Evolutionary conservation across 2,797 vertebrate genomes (phyloP), one percentile per base, ranked within the genome.

Genomic region (Arctocebus calabarensis): DNA sequence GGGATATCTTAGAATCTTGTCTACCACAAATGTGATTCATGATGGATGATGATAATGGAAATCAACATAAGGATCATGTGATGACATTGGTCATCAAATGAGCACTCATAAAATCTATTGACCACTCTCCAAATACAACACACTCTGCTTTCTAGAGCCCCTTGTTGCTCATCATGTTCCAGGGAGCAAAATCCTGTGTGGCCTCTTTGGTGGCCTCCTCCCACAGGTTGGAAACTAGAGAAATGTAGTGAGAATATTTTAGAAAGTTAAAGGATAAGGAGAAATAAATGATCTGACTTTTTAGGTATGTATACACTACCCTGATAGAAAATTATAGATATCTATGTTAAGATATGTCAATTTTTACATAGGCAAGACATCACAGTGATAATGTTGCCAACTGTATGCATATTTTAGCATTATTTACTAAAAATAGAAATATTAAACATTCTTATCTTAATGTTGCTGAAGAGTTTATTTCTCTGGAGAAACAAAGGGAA

Each of bases 381-480:
- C 19, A 1, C 59, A 73, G 7, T 62, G 48, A 73, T 73, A 79
- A 71, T 20, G 61, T 19, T 13, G 57, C 77, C 37, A 73, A 34
- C 6, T 79, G 34, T 52, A 83, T 74, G 73, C 6, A 55, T 74
- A 87, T 61, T 82, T 92, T 77, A 84, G 29, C 95, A 32, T 59
- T 78, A 71, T 66, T 90, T 84, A 20, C n/a, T 84, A 57, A 62
- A 77, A 52, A 16, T 55, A 70, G 40, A 77, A 92, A 84, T 40
- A 66, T 91, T 48, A 70, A 1, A 43, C 2, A 83, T 90, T 90
- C 17, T 85, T 92, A 40, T 61, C 70, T 90, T 94, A 64, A 86
- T 94, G 27, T 83, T 94, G n/a, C 43, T 88, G 68, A 95, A 71
- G 48, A 77, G 55, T 74, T 79, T 48, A 29, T 88, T 92, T 62